Conservation (phyloP, 2,113 vertebrate species). For the Triplophysa dalaica region DNA sequence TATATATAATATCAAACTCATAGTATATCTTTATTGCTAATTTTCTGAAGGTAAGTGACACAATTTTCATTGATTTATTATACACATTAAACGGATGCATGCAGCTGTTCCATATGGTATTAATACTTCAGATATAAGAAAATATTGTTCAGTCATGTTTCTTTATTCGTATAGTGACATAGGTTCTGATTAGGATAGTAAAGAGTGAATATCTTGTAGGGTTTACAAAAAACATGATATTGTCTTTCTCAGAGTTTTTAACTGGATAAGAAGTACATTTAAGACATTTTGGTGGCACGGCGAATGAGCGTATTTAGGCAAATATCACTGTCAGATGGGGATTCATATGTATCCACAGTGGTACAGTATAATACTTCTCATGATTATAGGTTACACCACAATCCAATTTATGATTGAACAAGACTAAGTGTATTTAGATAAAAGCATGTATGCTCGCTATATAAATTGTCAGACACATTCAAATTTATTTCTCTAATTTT, state of each 20-base stretch:
- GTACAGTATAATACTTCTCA: too few relatives aligned
- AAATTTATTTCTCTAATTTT: not conserved
- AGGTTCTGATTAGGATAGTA: too few relatives aligned
- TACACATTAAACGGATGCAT: not conserved
- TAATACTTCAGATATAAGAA: too few relatives aligned
- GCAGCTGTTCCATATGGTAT: too few relatives aligned
- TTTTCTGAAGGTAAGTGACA: constrained; percentile 45
- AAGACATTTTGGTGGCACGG: constrained; percentile 55
- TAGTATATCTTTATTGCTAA: constrained; percentile 52
- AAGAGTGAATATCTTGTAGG: too few relatives aligned
- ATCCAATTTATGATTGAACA: too few relatives aligned
- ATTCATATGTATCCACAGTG: constrained; percentile 65
- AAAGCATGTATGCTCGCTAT: too few relatives aligned
- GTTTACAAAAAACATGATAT: not conserved
- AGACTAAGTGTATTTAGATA: too few relatives aligned
- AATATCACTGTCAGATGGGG: constrained; percentile 61
- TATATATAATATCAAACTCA: constrained; percentile 52
- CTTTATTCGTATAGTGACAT: too few relatives aligned
- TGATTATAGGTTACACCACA: too few relatives aligned
- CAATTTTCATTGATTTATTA: not conserved
- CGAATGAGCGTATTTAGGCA: constrained; percentile 48
- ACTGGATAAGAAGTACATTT: constrained; percentile 42
- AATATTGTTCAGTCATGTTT: too few relatives aligned
- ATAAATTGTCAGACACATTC: not conserved
- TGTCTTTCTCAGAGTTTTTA: constrained; percentile 21